phyloP scores from a whole-genome alignment of 2,113 vertebrate species.

The Meleagris gallopavo region DNA sequence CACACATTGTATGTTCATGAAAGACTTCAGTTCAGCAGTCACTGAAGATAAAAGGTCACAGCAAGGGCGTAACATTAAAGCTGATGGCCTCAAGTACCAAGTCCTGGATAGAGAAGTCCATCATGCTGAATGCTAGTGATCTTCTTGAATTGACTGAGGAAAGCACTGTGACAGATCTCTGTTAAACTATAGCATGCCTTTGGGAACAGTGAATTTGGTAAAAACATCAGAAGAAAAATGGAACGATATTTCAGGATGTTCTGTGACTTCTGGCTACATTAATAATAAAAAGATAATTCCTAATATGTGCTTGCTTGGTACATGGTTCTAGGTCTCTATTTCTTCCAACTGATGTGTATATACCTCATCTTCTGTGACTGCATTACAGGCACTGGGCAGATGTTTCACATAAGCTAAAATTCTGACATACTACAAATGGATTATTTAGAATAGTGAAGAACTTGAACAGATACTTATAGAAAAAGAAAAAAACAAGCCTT shows the following conservation, averaged over 20 bases:
- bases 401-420: background rate
- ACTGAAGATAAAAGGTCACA: background rate
- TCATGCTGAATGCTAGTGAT: background rate
- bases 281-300: background rate
- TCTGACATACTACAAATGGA: fast-evolving
- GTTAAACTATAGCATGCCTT: background rate
- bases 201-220: background rate
- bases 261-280: background rate
- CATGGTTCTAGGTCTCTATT: background rate
- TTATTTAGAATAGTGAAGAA: background rate
- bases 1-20: background rate
- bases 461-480: background rate
- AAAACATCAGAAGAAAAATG: background rate
- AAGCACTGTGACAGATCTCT: background rate
- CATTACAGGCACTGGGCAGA: background rate
- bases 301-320: background rate
- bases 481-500: background rate
- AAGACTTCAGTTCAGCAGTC: background rate
- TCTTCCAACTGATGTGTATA: background rate
- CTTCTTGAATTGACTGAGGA: background rate
- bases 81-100: background rate
- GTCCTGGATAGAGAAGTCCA: background rate
- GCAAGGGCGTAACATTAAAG: background rate
- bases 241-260: background rate
- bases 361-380: background rate